Base-by-base conservation (phyloP, 2,888 invertebrate genomes). In the Trachelus iudaicus region DNA sequence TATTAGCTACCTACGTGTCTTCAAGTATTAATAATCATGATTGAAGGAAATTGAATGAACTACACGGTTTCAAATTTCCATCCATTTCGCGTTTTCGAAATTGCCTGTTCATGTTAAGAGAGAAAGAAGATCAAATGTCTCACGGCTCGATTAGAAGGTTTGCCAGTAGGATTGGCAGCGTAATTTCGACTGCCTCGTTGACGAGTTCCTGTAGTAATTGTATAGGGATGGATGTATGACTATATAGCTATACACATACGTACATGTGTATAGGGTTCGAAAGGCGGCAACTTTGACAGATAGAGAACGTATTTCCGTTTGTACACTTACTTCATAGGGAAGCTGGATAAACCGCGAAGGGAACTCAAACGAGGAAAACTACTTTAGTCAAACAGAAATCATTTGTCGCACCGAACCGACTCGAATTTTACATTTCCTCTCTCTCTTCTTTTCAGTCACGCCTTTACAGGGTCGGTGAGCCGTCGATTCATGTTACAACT, bases 401-500 rank as follows among this genome's bases (percentile, higher is more conserved):
- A 86, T 86, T 89, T 87, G 87, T 84, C 80, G 80, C 75, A 81
- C 81, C 80, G 81, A 79, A 82, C 81, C 82, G 81, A 83, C 80
- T 84, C 85, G 83, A 83, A 86, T 85, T 87, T 87, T 86, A 86
- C 85, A 85, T 85, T 81, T 85, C 84, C 76, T 75, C 77, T 69
- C 77, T 69, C 78, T 23, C 1, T 56, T 56, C 56, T 0, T 2
- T 9, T 56, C 9, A 15, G 23, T 9, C 23, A 40, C 15, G 6
- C 6, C 6, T 40, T 40, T 6, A 15, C 15, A 15, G 15, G 6
- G 0, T 15, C 40, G 6, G 1, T 1, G 40, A 6, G 15, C 6
- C 6, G 40, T 40, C 40, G 40, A 40, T 40, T 15, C 15, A 40
- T 11, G 13, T 71, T n/a, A 13, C 4, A 71, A 71, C 12, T 15